Evolutionary conservation across 1,140 invertebrate genomes (phyloP).

Genomic region (Drosophila athabasca): DNA sequence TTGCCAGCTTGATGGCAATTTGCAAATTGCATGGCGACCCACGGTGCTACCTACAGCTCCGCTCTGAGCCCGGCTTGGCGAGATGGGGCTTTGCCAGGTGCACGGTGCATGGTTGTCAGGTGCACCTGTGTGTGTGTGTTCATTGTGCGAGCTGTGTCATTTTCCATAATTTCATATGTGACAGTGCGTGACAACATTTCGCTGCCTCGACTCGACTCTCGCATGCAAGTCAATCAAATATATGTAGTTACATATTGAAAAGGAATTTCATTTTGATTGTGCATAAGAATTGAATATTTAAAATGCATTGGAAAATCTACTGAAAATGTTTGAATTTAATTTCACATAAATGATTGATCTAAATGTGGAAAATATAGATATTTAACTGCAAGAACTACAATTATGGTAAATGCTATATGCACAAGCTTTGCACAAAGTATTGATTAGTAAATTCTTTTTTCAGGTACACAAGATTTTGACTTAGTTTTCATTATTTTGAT

Average conservation of each 20-base stretch:
- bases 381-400: too few relatives aligned
- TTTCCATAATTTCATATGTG: constrained; percentile 57
- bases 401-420: constrained; percentile 5
- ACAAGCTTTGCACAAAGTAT: too few relatives aligned
- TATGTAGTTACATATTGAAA: constrained; percentile 31
- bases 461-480: background rate
- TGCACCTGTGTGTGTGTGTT: too few relatives aligned
- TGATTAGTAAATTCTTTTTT: constrained; percentile 2
- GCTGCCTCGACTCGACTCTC: constrained; percentile 30
- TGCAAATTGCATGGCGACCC: constrained; percentile 61
- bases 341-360: too few relatives aligned
- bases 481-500: too few relatives aligned
- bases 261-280: constrained; percentile 10
- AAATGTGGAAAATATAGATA: too few relatives aligned
- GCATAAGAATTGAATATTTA: background rate
- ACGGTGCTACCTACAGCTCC: constrained; percentile 5
- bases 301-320: too few relatives aligned
- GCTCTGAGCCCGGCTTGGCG: too few relatives aligned
- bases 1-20: constrained; percentile 59
- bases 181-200: constrained; percentile 57
- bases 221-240: constrained; percentile 67
- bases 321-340: too few relatives aligned
- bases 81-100: constrained; percentile 41
- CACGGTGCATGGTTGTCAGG: constrained; percentile 3
- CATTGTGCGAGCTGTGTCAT: constrained; percentile 38